These are phyloP conservation scores for Drosophila simulans DNA, from an alignment of 1,140 invertebrate species.

Conservation along the genomic window DNA sequence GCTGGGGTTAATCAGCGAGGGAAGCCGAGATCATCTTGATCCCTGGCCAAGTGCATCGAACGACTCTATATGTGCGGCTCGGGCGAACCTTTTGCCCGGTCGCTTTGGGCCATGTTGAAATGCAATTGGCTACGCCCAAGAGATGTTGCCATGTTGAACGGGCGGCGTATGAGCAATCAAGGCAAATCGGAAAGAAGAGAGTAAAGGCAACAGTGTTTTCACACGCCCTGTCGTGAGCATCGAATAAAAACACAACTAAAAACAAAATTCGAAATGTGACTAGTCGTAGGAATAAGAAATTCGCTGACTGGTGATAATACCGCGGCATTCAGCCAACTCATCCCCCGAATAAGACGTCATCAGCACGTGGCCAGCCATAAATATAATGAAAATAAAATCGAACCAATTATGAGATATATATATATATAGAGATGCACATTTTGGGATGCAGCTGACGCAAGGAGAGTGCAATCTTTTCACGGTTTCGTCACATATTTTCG, in stretches of 20 bases:
- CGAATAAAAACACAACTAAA: constrained; percentile 14
- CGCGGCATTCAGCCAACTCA: constrained; percentile 46
- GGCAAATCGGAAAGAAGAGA: constrained; percentile 24
- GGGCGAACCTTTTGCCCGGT: constrained; percentile 14
- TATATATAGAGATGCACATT: background rate
- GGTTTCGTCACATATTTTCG: constrained; percentile 16
- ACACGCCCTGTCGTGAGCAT: constrained; percentile 48
- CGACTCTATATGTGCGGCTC: constrained; percentile 28
- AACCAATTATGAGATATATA: constrained; percentile 30
- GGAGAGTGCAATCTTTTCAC: constrained; percentile 32
- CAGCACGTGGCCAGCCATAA: constrained; percentile 54
- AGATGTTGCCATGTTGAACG: constrained; percentile 45
- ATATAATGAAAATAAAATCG: constrained; percentile 14
- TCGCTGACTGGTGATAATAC: constrained; percentile 73
- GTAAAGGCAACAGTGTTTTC: constrained; percentile 54
- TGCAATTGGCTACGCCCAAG: constrained; percentile 63
- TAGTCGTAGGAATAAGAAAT: constrained; percentile 8
- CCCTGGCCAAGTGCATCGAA: constrained; percentile 31
- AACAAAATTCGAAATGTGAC: constrained; percentile 10
- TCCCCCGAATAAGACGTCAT: constrained; percentile 58
- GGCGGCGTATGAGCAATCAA: constrained; percentile 54
- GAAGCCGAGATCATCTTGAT: constrained; percentile 34
- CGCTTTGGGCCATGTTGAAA: constrained; percentile 57
- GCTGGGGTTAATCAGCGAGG: constrained; percentile 49
- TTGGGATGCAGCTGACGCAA: constrained; percentile 59